Evolutionary conservation across 2,888 invertebrate genomes (phyloP).

Genomic region (Cryptophagus acutangulus): DNA sequence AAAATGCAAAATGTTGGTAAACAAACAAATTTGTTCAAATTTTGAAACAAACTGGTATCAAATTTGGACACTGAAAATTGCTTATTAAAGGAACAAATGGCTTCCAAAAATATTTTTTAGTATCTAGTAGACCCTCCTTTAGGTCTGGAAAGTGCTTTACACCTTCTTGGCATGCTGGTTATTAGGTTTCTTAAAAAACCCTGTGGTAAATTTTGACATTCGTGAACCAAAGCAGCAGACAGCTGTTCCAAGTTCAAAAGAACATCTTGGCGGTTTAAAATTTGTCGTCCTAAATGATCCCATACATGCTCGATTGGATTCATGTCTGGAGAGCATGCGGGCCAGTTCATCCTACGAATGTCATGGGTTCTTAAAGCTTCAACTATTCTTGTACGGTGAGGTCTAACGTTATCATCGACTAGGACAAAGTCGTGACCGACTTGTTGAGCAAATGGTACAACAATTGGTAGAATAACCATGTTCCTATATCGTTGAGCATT

Average conservation of each 20-base stretch:
- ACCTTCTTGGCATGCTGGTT: too few species aligned
- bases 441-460: conserved; percentile 6
- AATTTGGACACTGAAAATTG: too few species aligned
- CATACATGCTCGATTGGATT: conserved; percentile 14
- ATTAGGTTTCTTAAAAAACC: background rate
- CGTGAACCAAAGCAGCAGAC: background rate
- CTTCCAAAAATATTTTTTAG: too few species aligned
- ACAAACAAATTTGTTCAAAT: too few species aligned
- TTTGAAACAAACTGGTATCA: too few species aligned
- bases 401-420: conserved; percentile 12
- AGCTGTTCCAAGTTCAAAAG: background rate
- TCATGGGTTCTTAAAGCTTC: conserved; percentile 6
- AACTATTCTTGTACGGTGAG: conserved; percentile 12
- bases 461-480: conserved; percentile 2
- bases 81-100: too few species aligned
- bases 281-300: conserved; percentile 7
- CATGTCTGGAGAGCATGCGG: conserved; percentile 11
- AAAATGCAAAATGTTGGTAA: too few species aligned
- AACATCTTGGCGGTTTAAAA: conserved; percentile 3
- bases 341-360: conserved; percentile 11
- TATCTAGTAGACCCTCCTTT: too few species aligned
- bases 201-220: background rate
- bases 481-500: conserved; percentile 9
- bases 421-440: conserved; percentile 7
- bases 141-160: too few species aligned